Evolutionary conservation across 2,113 vertebrate genomes (phyloP), one percentile per base, ranked within the genome.

Genomic region (Mirza zaza): DNA sequence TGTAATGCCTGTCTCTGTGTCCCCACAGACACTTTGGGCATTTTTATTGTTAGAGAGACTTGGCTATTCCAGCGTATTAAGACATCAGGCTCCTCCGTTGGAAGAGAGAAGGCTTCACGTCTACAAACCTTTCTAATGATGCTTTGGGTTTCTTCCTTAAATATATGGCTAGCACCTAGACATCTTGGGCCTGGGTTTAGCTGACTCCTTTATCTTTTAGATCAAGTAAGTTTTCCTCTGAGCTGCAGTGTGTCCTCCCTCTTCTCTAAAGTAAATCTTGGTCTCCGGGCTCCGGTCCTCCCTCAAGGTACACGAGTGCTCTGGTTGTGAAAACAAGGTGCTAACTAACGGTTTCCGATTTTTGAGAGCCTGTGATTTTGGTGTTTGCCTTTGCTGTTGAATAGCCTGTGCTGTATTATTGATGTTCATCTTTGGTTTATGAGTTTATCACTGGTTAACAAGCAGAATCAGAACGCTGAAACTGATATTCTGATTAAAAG

Each of bases 401-500:
- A 61, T 63, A n/a, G 61, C 70, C 91, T 82, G 36, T 76, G 34
- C 95, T 90, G 52, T 87, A 20, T 95, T 97, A 97, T 77, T 96
- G 98, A 98, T 91, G 97, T 91, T 98, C 91, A 45, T 50, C 97
- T 97, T 97, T 97, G 97, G 97, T 97, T 98, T 98, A 96, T 82
- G 98, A 96, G 97, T 98, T 98, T 98, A 91, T 98, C 97, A 65
- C 50, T 25, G 91, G 92, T 84, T 97, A 98, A 95, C 98, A 96
- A 95, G 98, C 97, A 98, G 97, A 96, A 98, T 99, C 95, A 94
- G 98, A 98, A 98, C 97, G 96, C 96, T 97, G 98, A 98, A 99
- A 99, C 27, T 42, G 98, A 98, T 98, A 98, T 98, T 97, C 98
- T 98, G 98, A 99, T 99, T 98, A 99, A 99, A 99, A 98, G 98